phyloP scores from a whole-genome alignment of 2,888 invertebrate genomes.

The Podotricha telesiphe region DNA sequence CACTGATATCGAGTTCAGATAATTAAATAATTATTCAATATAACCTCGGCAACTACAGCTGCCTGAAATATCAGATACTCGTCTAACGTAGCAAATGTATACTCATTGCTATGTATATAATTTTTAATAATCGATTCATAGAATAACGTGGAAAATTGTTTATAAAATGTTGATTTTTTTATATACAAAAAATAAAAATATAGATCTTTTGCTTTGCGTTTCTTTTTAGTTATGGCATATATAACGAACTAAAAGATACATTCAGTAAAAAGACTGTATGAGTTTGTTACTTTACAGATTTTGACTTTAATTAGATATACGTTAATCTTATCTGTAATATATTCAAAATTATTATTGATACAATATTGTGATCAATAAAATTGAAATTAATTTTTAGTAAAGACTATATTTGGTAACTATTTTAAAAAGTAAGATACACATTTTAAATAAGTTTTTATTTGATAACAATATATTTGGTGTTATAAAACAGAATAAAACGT shows the following conservation, averaged over 20 bases:
- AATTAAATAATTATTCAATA: conserved; percentile 24
- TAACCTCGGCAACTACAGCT: not conserved
- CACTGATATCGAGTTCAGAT: conserved; percentile 21
- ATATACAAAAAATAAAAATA: too few relatives aligned
- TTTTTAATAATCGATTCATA: too few relatives aligned
- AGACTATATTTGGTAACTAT: not conserved
- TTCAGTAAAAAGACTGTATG: too few relatives aligned
- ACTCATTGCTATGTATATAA: too few relatives aligned
- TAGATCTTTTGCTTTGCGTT: too few relatives aligned
- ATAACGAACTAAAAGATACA: too few relatives aligned
- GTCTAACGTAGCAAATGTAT: not conserved
- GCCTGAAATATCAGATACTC: conserved; percentile 5
- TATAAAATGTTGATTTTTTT: too few relatives aligned
- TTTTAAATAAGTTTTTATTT: not conserved
- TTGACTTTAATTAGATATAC: too few relatives aligned
- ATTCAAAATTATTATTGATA: not conserved
- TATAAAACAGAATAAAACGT: conserved; percentile 51
- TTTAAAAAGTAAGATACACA: not conserved
- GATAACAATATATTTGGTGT: conserved; percentile 22
- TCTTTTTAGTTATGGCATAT: too few relatives aligned
- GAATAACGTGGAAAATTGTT: too few relatives aligned
- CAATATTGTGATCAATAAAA: not conserved
- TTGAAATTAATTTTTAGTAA: not conserved
- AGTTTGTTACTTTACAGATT: too few relatives aligned
- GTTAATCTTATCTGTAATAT: not conserved